Percentiles rank a stretch among this genome's conserved stretches.
Evolutionary conservation across 1,140 invertebrate species (phyloP).

Genomic region (Apis florea): DNA sequence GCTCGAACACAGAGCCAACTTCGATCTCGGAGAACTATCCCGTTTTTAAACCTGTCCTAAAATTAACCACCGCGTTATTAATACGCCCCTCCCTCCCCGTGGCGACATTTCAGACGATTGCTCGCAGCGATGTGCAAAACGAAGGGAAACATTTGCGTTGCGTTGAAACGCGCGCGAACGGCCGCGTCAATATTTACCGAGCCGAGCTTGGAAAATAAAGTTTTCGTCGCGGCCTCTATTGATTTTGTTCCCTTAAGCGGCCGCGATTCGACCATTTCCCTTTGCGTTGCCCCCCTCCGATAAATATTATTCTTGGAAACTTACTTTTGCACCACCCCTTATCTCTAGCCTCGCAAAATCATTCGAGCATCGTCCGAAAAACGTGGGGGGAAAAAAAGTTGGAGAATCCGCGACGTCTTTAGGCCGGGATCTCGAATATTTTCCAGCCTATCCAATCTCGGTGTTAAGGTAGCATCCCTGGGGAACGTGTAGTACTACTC

Average conservation of each 20-base stretch:
- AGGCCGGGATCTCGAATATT: constrained; percentile 4
- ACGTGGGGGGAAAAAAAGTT: neutral
- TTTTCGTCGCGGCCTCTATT: constrained; percentile 19
- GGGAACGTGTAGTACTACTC: neutral
- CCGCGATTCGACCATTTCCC: neutral
- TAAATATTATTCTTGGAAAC: constrained; percentile 16
- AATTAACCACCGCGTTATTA: no score
- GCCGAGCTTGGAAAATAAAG: constrained; percentile 21
- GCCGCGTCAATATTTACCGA: constrained; percentile 18
- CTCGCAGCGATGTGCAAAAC: neutral
- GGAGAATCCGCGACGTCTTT: neutral
- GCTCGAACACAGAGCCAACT: neutral
- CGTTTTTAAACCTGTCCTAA: no score
- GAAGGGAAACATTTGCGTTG: constrained; percentile 18
- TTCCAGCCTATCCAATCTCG: constrained; percentile 22
- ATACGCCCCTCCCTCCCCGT: no score
- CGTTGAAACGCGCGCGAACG: neutral
- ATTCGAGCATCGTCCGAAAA: neutral
- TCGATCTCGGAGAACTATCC: no score
- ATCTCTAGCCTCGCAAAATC: constrained; percentile 15
- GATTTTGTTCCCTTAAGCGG: constrained; percentile 19
- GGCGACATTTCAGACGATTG: neutral
- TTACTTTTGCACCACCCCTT: neutral
- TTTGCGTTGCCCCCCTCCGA: neutral
- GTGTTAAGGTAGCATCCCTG: constrained; percentile 1